These are phyloP conservation scores for Tadarida brasiliensis DNA, from an alignment of 2,797 vertebrate species.

Conservation along the genomic window DNA sequence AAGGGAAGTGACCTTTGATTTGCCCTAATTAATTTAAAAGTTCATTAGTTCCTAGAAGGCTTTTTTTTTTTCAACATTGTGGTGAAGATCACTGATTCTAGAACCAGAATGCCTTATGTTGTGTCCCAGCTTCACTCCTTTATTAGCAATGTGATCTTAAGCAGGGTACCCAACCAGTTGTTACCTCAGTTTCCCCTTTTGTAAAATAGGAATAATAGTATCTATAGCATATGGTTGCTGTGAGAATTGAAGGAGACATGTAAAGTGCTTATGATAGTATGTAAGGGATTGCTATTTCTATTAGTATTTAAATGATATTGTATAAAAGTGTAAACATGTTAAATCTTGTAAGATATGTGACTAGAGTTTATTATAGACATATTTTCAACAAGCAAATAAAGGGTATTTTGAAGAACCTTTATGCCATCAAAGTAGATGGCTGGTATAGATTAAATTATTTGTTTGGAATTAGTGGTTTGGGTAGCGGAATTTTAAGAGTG, in stretches of 20 bases:
- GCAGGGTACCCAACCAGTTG: background rate
- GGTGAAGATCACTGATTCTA: background rate
- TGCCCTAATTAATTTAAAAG: background rate
- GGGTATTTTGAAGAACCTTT: background rate
- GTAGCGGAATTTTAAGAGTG: background rate
- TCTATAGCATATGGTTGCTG: background rate
- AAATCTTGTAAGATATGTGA: background rate
- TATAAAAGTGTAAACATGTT: constrained; percentile 12
- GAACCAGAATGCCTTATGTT: background rate
- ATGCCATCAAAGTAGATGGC: background rate
- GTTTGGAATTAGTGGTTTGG: constrained; percentile 12
- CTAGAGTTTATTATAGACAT: background rate
- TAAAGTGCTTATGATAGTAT: constrained; percentile 16
- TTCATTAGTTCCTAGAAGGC: background rate
- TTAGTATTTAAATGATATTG: constrained; percentile 15
- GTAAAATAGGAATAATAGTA: background rate
- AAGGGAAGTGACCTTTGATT: background rate
- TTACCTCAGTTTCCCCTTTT: background rate
- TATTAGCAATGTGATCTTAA: background rate
- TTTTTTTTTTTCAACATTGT: background rate
- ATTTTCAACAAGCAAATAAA: background rate
- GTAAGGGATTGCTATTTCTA: background rate
- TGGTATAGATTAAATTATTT: background rate
- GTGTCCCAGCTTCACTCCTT: background rate
- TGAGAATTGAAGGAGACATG: constrained; percentile 24